Evolutionary conservation across 2,888 invertebrate genomes (phyloP).

Genomic region (Drosophila borealis): DNA sequence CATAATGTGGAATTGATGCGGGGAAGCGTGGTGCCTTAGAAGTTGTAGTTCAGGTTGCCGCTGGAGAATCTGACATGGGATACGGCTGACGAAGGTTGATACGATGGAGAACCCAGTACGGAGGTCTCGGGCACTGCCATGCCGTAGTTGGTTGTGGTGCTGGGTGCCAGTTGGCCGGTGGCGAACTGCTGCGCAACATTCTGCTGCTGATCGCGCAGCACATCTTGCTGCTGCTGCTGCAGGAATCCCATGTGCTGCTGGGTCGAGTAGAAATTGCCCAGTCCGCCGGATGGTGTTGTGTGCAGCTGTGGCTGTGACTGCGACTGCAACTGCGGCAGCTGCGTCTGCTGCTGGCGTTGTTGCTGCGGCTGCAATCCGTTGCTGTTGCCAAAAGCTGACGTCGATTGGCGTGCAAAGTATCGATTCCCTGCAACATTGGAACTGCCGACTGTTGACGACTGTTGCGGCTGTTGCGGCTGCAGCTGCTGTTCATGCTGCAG

Average conservation of each 20-base stretch:
- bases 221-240: slow-evolving; percentile 77
- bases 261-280: slow-evolving; percentile 81
- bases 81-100: slow-evolving; percentile 85
- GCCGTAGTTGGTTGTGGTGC: slow-evolving; percentile 53
- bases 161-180: slow-evolving; percentile 55
- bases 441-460: background rate
- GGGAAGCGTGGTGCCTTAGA: slow-evolving; percentile 49
- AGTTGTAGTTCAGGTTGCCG: slow-evolving; percentile 82
- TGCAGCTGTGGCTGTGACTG: slow-evolving; percentile 12
- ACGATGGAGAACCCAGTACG: slow-evolving; percentile 74
- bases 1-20: background rate
- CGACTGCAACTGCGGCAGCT: background rate
- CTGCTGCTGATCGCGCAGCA: slow-evolving; percentile 70
- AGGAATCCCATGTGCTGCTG: slow-evolving; percentile 81
- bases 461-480: slow-evolving; percentile 4
- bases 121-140: slow-evolving; percentile 69
- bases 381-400: slow-evolving; percentile 30
- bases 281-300: slow-evolving; percentile 22
- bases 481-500: slow-evolving; percentile 15
- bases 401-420: slow-evolving; percentile 15
- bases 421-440: slow-evolving; percentile 14
- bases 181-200: slow-evolving; percentile 68
- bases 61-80: slow-evolving; percentile 86
- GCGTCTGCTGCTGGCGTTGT: slow-evolving; percentile 23
- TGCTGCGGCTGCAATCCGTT: slow-evolving; percentile 59